Evolutionary conservation across 2,888 invertebrate genomes (phyloP).

Genomic region (Torymus tubicola): DNA sequence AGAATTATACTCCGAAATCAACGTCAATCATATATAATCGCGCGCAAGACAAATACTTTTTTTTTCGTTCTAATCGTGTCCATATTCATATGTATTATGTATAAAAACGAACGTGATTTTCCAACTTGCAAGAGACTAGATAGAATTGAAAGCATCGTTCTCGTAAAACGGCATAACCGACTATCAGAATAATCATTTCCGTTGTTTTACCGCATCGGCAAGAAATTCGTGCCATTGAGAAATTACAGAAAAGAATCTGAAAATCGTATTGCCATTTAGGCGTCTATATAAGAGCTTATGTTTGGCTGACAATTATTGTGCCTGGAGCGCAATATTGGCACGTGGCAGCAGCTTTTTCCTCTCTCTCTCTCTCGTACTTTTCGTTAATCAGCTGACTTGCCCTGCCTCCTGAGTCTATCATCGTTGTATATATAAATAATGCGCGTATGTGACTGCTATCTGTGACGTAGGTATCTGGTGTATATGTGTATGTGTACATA

Average conservation of each 20-base stretch:
- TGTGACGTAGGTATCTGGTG: background rate
- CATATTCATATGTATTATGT: too few species aligned
- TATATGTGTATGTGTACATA: background rate
- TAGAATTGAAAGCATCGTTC: too few species aligned
- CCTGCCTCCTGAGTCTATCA: too few species aligned
- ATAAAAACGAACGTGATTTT: too few species aligned
- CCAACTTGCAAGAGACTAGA: too few species aligned
- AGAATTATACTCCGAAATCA: background rate
- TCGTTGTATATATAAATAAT: too few species aligned
- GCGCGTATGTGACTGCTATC: background rate
- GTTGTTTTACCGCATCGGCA: background rate
- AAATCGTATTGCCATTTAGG: background rate
- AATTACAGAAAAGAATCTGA: background rate
- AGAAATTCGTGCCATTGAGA: background rate
- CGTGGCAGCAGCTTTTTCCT: slow-evolving; percentile 33
- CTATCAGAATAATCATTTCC: too few species aligned
- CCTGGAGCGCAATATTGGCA: slow-evolving; percentile 22
- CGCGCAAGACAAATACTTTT: too few species aligned
- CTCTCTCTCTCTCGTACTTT: background rate
- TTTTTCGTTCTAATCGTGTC: too few species aligned
- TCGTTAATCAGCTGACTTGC: slow-evolving; percentile 15
- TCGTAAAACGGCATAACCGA: too few species aligned
- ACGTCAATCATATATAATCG: too few species aligned
- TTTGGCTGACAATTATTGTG: slow-evolving; percentile 7
- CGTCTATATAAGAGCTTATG: background rate